These are phyloP conservation scores for Pseudopipra pipra DNA, from an alignment of 2,113 vertebrate genomes.

Conservation along the genomic window DNA sequence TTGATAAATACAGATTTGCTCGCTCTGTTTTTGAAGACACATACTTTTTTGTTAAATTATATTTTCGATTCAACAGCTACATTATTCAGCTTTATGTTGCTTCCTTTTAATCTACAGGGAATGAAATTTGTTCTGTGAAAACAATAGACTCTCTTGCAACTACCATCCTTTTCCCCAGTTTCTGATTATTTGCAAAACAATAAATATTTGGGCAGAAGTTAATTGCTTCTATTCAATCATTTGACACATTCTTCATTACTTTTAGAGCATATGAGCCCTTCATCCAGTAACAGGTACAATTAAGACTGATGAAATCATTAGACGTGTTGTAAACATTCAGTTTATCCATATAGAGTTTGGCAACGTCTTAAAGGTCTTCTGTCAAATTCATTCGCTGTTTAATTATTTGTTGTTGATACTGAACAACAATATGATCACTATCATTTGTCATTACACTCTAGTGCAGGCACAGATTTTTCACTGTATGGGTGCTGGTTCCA, in stretches of 20 bases:
- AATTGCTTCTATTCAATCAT: constrained; percentile 69
- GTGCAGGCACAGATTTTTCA: constrained; percentile 35
- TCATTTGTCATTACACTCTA: constrained; percentile 59
- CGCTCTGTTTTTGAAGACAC: not conserved
- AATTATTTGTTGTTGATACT: constrained; percentile 72
- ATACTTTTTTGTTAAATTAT: not conserved
- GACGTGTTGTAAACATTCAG: constrained; percentile 75
- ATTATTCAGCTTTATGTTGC: not conserved
- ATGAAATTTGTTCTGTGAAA: not conserved
- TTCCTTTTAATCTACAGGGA: not conserved
- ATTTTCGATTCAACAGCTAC: not conserved
- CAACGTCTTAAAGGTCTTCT: constrained; percentile 81
- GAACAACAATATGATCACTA: constrained; percentile 61
- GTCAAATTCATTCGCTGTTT: constrained; percentile 77
- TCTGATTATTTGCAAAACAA: constrained; percentile 71
- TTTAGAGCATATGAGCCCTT: constrained; percentile 62
- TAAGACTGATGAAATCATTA: constrained; percentile 86
- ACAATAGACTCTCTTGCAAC: constrained; percentile 43
- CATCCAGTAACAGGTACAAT: constrained; percentile 68
- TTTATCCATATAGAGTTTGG: constrained; percentile 78
- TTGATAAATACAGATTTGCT: not conserved
- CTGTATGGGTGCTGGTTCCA: not conserved
- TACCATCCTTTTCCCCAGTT: constrained; percentile 36
- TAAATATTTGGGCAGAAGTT: constrained; percentile 69
- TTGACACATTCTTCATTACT: constrained; percentile 74